Percentiles rank a stretch among this genome's conserved stretches.
Evolutionary conservation across 2,113 vertebrate species (phyloP).

Genomic region (Tyrannus savana): DNA sequence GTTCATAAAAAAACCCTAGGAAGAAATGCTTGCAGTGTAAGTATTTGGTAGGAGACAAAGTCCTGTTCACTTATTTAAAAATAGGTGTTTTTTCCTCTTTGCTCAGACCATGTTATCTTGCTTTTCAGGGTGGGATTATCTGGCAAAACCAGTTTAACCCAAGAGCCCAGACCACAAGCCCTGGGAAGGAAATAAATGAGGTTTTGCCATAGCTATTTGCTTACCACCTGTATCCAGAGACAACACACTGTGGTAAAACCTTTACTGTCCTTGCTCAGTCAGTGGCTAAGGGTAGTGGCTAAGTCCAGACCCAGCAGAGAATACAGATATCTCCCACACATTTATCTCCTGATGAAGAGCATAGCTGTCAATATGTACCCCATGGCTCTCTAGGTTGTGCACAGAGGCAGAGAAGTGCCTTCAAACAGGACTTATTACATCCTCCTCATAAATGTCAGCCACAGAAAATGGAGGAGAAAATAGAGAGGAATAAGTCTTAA

Average conservation of each 20-base stretch:
- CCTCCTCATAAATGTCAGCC: background rate
- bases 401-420: background rate
- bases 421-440: background rate
- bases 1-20: background rate
- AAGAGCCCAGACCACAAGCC: background rate
- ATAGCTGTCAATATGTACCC: background rate
- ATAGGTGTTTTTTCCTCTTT: background rate
- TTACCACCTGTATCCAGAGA: background rate
- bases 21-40: background rate
- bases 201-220: background rate
- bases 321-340: background rate
- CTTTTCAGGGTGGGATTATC: background rate
- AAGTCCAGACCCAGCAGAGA: background rate
- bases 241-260: background rate
- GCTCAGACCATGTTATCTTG: background rate
- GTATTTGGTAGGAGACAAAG: background rate
- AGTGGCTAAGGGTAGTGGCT: background rate
- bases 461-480: background rate
- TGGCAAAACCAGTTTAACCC: background rate
- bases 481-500: background rate
- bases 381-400: background rate
- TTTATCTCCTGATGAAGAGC: background rate
- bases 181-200: background rate
- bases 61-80: background rate
- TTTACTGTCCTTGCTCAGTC: background rate